These are phyloP conservation scores for Uropetala carovei DNA, from an alignment of 2,888 invertebrate genomes.

Conservation along the genomic window DNA sequence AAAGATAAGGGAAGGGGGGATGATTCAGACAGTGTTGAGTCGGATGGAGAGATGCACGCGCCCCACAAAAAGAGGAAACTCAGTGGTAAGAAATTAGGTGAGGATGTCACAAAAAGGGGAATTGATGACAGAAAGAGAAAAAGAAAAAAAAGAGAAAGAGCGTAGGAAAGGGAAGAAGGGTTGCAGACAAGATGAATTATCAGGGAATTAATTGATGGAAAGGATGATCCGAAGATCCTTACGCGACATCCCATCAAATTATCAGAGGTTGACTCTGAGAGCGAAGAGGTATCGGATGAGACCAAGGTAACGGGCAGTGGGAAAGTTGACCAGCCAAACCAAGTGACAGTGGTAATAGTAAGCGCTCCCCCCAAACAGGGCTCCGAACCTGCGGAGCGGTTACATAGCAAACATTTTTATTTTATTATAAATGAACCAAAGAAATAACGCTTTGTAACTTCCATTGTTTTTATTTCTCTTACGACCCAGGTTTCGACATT, in stretches of 20 bases:
- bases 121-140: constrained; percentile 40
- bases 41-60: constrained; percentile 17
- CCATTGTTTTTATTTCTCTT: no score
- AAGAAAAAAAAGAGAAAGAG: constrained; percentile 60
- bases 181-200: neutral
- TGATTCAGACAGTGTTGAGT: constrained; percentile 46
- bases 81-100: neutral
- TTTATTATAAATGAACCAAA: no score
- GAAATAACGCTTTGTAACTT: no score
- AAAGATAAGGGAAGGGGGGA: constrained; percentile 53
- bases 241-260: no score
- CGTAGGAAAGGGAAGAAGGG: constrained; percentile 43
- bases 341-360: neutral
- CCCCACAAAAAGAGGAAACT: constrained; percentile 41
- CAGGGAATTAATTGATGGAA: no score
- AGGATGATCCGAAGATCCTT: no score
- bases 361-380: no score
- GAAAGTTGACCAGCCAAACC: neutral
- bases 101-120: constrained; percentile 21
- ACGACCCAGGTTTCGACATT: no score
- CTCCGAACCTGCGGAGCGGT: no score
- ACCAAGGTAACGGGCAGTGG: neutral
- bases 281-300: constrained; percentile 34
- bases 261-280: constrained; percentile 28
- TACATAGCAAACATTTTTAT: no score